Conservation (phyloP, 2,113 vertebrate species). For the Nycticorax nycticorax region DNA sequence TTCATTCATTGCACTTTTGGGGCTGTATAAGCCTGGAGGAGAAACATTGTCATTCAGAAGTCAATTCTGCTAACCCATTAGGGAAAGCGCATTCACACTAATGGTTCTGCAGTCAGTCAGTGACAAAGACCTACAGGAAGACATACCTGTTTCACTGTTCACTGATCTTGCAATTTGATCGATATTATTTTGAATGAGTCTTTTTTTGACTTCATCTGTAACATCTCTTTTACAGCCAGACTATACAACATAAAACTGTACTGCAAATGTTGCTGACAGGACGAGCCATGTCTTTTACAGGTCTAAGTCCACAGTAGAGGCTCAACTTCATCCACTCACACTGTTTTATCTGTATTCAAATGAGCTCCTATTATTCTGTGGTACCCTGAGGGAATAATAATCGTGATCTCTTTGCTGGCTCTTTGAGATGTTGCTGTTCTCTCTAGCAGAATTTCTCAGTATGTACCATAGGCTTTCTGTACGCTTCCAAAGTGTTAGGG, state of each 20-base stretch:
- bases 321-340: constrained; percentile 38
- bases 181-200: constrained; percentile 67
- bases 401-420: not conserved
- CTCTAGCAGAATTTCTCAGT: not conserved
- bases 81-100: constrained; percentile 54
- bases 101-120: constrained; percentile 49
- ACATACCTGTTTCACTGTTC: constrained; percentile 61
- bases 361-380: not conserved
- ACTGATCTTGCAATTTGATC: constrained; percentile 68
- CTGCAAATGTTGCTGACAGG: constrained; percentile 12
- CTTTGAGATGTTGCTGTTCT: not conserved
- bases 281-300: not conserved
- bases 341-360: not conserved
- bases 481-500: not conserved
- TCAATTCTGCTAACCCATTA: constrained; percentile 64
- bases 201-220: constrained; percentile 34
- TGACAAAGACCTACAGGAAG: constrained; percentile 56
- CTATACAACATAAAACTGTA: not conserved
- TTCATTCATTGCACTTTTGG: constrained; percentile 32
- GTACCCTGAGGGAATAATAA: not conserved
- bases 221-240: constrained; percentile 24
- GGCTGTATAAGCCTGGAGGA: constrained; percentile 18
- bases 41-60: constrained; percentile 61
- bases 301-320: not conserved
- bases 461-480: not conserved